A percentile compares a stretch with the other conserved stretches of the same genome.
phyloP scores from a whole-genome alignment of 2,797 vertebrate species.

The Cossypha niveicapilla region DNA sequence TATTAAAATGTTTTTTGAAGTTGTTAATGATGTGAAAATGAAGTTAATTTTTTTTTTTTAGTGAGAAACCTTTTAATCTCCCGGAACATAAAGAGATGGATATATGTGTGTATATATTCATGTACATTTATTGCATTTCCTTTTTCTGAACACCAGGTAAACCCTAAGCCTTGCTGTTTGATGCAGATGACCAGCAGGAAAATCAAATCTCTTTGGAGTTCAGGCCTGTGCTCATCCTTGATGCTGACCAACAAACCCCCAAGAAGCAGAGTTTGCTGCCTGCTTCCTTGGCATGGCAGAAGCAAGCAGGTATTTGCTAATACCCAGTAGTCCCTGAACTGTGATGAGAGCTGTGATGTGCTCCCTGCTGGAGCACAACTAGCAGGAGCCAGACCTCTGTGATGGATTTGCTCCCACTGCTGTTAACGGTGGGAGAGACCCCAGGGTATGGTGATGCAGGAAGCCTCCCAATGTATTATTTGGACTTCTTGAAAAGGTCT shows the following conservation, averaged over 20 bases:
- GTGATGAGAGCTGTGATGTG: neutral
- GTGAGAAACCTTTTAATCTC: neutral
- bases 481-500: neutral
- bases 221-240: neutral
- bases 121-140: neutral
- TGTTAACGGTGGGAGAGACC: neutral
- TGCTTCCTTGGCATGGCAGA: neutral
- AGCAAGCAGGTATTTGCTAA: neutral
- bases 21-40: neutral
- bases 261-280: neutral
- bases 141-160: neutral
- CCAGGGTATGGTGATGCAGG: fast-evolving
- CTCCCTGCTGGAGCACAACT: neutral
- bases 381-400: fast-evolving
- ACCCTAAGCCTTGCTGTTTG: neutral
- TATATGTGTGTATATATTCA: neutral
- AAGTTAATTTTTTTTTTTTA: neutral
- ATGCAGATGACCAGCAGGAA: neutral
- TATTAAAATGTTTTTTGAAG: neutral
- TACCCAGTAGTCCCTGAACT: fast-evolving
- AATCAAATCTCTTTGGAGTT: neutral
- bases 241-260: neutral
- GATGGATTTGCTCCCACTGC: neutral
- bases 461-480: neutral
- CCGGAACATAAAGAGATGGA: neutral